Evolutionary conservation across 2,888 invertebrate genomes (phyloP), one percentile per base, ranked within the genome.

Genomic region (Mechanitis mazaeus): DNA sequence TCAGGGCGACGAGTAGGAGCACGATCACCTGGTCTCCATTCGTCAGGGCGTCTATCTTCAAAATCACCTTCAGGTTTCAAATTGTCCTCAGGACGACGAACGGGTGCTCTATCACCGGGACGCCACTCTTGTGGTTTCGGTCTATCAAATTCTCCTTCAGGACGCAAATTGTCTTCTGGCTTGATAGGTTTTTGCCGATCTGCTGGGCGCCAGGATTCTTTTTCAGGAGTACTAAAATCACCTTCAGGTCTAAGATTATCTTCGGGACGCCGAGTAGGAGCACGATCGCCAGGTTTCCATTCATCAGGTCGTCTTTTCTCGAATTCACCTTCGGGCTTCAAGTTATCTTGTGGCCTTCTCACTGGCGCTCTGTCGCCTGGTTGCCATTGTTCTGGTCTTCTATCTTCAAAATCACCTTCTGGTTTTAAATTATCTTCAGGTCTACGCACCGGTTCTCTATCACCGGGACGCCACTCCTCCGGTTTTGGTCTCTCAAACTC

Each of bases 111-210:
- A 64, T 91, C 91, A 12, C 83, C 91, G 1, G 92, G 92, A 11
- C 76, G 78, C 81, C 87, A 91, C 69, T 86, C 79, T 61, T 89
- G 82, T 59, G 82, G 86, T 45, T 76, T 75, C 45, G 82, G 81
- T 64, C 76, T 84, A 66, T 90, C 91, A 61, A 92, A 92, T 31
- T 91, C 81, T 46, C 91, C 87, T 75, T 92, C 93, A 0, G 91
- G 91, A 83, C 87, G 67, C 0, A 94, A 78, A 70, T 94, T 94
- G 70, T 94, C 94, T 60, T 86, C 82, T 0, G 89, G 86, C 2
- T 78, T 84, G 1, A 77, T 85, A n/a, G 79, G 84, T 45, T 76
- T 77, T 60, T 79, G 83, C 28, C 84, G 69, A 65, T 87, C 83
- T 70, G 80, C 85, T 55, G 83, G 84, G 20, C 70, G 74, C 86